Evolutionary conservation across 2,888 invertebrate species (phyloP).

Genomic region (Glomeris marginata): DNA sequence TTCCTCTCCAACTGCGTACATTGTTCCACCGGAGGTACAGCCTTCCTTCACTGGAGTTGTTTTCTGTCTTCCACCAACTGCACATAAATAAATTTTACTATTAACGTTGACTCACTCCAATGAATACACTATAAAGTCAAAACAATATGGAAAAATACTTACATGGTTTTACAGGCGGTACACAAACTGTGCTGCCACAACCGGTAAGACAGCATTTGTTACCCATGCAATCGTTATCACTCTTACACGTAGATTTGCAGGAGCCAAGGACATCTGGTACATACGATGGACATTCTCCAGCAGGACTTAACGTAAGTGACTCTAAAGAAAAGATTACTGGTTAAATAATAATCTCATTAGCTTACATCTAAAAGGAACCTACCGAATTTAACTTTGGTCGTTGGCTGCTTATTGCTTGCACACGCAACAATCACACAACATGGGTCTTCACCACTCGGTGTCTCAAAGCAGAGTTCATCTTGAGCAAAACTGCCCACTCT

Average conservation of each 20-base stretch:
- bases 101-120: background rate
- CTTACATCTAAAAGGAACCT: too few relatives aligned
- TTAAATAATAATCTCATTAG: background rate
- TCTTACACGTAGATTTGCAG: constrained; percentile 17
- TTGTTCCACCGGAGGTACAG: constrained; percentile 26
- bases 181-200: constrained; percentile 21
- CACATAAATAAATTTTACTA: background rate
- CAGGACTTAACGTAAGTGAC: background rate
- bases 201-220: constrained; percentile 20
- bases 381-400: background rate
- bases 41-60: constrained; percentile 13
- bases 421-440: constrained; percentile 20
- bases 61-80: too few relatives aligned
- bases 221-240: constrained; percentile 20
- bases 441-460: constrained; percentile 17
- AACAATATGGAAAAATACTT: background rate
- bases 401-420: constrained; percentile 4
- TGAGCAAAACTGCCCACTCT: constrained; percentile 16
- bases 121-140: constrained; percentile 6
- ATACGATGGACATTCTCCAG: constrained; percentile 11
- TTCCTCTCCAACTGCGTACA: constrained; percentile 25
- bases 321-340: background rate
- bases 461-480: constrained; percentile 18
- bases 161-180: constrained; percentile 10
- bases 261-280: constrained; percentile 5